Percentiles rank a stretch among this genome's conserved stretches.
These are phyloP conservation scores for Aporophyla lueneburgensis DNA, from an alignment of 2,888 invertebrate genomes.

Conservation along the genomic window DNA sequence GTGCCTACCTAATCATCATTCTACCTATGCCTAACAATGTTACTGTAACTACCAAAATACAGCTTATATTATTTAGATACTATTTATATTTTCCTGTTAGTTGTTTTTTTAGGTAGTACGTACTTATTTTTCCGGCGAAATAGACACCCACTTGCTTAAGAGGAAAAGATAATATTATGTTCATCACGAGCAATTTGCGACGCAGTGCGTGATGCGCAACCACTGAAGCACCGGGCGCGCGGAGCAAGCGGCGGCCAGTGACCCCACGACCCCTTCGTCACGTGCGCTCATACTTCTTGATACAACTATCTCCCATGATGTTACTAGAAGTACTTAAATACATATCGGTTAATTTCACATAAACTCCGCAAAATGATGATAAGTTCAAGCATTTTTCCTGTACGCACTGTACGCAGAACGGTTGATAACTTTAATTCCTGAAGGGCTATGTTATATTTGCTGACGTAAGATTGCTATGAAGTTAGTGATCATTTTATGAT, in stretches of 20 bases:
- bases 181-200: conserved; percentile 16
- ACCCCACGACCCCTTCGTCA: conserved; percentile 39
- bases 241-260: conserved; percentile 32
- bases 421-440: not conserved
- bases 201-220: conserved; percentile 18
- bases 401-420: no score
- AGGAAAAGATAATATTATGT: conserved; percentile 10
- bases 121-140: not conserved
- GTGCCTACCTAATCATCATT: no score
- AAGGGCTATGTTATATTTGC: not conserved
- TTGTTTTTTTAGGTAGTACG: no score
- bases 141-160: not conserved
- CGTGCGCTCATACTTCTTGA: not conserved
- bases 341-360: conserved; percentile 4
- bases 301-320: conserved; percentile 1
- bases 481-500: conserved; percentile 4
- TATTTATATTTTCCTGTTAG: no score
- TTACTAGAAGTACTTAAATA: no score
- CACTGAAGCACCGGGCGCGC: not conserved
- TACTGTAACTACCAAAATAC: not conserved
- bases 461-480: conserved; percentile 22
- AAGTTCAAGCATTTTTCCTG: not conserved
- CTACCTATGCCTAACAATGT: no score
- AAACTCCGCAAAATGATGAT: conserved; percentile 2
- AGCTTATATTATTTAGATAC: not conserved